Percentiles rank a stretch among this genome's conserved stretches.
Evolutionary conservation across 2,113 vertebrate species (phyloP).

Genomic region (Accipiter virgatus): DNA sequence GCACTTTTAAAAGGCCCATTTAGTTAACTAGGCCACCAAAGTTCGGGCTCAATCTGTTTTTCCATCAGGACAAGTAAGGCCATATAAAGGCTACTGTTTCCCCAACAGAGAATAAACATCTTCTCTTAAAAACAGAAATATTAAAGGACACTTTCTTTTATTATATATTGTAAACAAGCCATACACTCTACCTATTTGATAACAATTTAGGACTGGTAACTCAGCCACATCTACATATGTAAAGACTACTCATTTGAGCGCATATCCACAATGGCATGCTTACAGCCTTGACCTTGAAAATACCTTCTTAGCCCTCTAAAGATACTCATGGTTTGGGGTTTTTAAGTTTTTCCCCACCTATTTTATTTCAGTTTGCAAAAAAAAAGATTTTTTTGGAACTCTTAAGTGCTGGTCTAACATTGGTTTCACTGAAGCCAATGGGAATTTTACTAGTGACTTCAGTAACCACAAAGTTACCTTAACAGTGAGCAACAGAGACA

Average conservation of each 20-base stretch:
- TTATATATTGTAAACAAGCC: not conserved
- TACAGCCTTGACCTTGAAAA: not conserved
- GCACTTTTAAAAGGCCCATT: not conserved
- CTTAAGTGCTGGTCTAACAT: not conserved
- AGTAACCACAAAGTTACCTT: not conserved
- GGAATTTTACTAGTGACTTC: not conserved
- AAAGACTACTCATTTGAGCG: not conserved
- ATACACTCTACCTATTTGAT: not conserved
- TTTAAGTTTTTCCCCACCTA: not conserved
- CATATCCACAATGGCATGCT: not conserved
- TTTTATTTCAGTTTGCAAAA: not conserved
- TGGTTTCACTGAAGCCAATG: not conserved
- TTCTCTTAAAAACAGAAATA: not conserved
- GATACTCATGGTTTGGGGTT: not conserved
- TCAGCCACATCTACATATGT: not conserved
- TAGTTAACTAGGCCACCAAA: slow-evolving; percentile 36
- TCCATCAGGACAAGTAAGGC: not conserved
- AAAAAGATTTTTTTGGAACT: not conserved
- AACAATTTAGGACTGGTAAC: not conserved
- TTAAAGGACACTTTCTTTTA: not conserved
- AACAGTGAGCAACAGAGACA: not conserved
- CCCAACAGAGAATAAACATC: not conserved
- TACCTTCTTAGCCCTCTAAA: not conserved
- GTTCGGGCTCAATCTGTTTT: not conserved
- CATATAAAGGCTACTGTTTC: not conserved